Base-by-base conservation (phyloP, 2,113 vertebrate genomes). In the Danionella cerebrum region DNA sequence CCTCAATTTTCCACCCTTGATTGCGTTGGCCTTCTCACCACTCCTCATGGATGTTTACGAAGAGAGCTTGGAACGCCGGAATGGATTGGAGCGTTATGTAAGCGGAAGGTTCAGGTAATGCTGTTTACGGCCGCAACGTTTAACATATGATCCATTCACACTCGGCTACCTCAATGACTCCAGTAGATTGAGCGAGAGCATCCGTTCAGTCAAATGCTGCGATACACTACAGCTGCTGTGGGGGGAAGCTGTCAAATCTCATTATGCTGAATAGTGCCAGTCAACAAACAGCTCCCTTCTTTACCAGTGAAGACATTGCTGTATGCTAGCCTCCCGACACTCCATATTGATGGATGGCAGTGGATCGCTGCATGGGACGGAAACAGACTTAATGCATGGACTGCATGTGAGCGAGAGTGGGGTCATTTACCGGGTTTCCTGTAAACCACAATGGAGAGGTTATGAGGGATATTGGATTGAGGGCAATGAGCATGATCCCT, bases 251-350 rank as follows among this genome's bases (percentile, higher is more conserved):
- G 72, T 74, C 72, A 52, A 14, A 58, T 74, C 57, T 65, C 59
- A 74, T 70, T 74, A 65, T 69, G 45, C 36, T 74, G 67, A 74
- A 53, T 70, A 57, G 44, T 41, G 59, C 47, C 72, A 70, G 62
- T 70, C 72, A 74, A 70, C 62, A 60, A 74, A 47, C 62, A 54
- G 67, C 51, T 53, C 47, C 22, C 53, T 47, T 74, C 72, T 70
- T 47, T 35, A 16, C 53, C 41, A 53, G 70, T 74, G 59, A 70
- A 69, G 67, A 70, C 59, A 65, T 60, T 60, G 70, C 67, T 53
- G 39, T 70, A 27, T 47, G 36, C 65, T 35, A 69, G 72, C 60
- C 45, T 53, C 41, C 16, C 53, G 72, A 70, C 72, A 45, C 44
- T 7, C 16, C 3, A 45, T 70, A 54, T 70, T 74, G 72, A 74